A percentile compares a stretch with the other conserved stretches of the same genome.
Evolutionary conservation across 2,888 invertebrate species (phyloP).

Genomic region (Trachelus tabidus): DNA sequence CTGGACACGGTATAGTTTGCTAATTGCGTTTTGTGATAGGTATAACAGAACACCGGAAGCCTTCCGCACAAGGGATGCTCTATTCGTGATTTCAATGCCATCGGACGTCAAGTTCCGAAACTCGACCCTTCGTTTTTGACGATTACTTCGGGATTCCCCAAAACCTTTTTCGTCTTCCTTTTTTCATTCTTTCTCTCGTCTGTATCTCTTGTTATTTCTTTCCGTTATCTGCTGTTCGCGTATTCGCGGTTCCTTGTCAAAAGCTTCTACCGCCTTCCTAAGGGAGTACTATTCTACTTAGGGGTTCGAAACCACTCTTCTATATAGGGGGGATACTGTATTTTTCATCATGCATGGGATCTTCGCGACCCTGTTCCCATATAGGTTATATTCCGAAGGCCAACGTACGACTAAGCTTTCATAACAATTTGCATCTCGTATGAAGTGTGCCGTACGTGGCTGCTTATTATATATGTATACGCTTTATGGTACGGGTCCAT

Average conservation of each 20-base stretch:
- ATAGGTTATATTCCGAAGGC: slow-evolving; percentile 45
- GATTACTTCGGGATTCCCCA: not conserved
- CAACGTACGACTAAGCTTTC: slow-evolving; percentile 58
- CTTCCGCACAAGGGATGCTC: not conserved
- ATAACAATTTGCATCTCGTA: slow-evolving; percentile 62
- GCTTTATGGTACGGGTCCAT: slow-evolving; percentile 45
- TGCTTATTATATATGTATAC: slow-evolving; percentile 62
- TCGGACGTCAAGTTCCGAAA: not conserved
- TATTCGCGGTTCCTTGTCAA: not conserved
- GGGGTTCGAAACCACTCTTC: not conserved
- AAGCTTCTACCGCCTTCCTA: not conserved
- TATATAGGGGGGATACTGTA: slow-evolving; percentile 32
- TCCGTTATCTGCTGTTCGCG: not conserved
- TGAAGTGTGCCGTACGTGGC: slow-evolving; percentile 24
- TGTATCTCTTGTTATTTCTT: slow-evolving; percentile 22
- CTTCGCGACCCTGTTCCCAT: slow-evolving; percentile 38
- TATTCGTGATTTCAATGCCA: not conserved
- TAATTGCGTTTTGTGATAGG: slow-evolving; percentile 26
- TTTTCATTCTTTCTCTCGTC: slow-evolving; percentile 13
- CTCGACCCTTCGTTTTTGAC: not conserved
- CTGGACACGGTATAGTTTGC: slow-evolving; percentile 37
- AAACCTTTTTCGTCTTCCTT: not conserved
- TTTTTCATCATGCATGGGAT: slow-evolving; percentile 61
- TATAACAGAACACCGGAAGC: not conserved
- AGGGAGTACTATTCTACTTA: slow-evolving; percentile 3